Conservation (phyloP, 2,113 vertebrate species). For the Takifugu flavidus region DNA sequence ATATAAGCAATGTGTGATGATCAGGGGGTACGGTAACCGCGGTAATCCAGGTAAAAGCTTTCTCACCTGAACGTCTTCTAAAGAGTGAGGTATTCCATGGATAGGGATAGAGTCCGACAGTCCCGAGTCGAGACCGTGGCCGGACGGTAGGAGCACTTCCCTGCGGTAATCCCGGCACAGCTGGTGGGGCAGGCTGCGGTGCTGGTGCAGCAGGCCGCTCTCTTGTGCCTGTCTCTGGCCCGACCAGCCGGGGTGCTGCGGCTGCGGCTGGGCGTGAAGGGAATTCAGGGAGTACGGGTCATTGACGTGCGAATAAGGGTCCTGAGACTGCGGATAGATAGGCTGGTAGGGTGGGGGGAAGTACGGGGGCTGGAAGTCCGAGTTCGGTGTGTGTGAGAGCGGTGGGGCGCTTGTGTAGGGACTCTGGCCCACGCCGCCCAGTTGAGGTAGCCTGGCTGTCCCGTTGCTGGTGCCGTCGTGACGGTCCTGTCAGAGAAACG, state of each 20-base stretch:
- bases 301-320: constrained; percentile 98
- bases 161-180: constrained; percentile 96
- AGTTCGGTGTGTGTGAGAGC: constrained; percentile 93
- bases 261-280: constrained; percentile 91
- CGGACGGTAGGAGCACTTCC: constrained; percentile 92
- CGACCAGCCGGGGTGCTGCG: constrained; percentile 96
- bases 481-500: constrained; percentile 78
- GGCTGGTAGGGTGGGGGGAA: constrained; percentile 96
- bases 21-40: too few species aligned
- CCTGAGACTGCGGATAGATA: constrained; percentile 97
- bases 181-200: constrained; percentile 92
- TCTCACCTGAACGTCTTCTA: constrained; percentile 97
- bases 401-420: constrained; percentile 94
- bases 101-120: constrained; percentile 90
- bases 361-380: constrained; percentile 94
- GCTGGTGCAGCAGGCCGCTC: constrained; percentile 90
- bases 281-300: constrained; percentile 97
- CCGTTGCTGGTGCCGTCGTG: constrained; percentile 96
- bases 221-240: constrained; percentile 96
- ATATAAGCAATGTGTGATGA: too few species aligned
- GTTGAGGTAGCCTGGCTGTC: constrained; percentile 92
- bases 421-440: constrained; percentile 94
- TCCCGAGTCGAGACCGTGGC: constrained; percentile 90
- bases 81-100: constrained; percentile 96
- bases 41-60: background rate